Conservation (phyloP, 92 coral and sea anemone species). For the Porites lobata region DNA sequence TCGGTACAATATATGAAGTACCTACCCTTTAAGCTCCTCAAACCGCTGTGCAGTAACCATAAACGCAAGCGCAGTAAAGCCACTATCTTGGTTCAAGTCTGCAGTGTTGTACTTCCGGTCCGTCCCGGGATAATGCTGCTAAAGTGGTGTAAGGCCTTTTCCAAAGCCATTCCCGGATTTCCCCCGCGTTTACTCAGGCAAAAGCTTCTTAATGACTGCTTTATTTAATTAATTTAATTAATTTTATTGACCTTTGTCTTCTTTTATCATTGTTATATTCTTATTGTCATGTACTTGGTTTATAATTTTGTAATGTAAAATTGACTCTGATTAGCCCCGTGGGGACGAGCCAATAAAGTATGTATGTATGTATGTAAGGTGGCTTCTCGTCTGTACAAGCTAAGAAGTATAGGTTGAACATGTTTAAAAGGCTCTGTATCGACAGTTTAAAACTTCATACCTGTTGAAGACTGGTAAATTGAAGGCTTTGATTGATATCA, state of each 20-base stretch:
- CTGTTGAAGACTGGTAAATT: slow-evolving; percentile 43
- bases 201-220: no score
- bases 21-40: slow-evolving; percentile 23
- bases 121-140: slow-evolving; percentile 40
- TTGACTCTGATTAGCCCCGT: no score
- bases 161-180: slow-evolving; percentile 69
- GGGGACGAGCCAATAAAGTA: no score
- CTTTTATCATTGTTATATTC: no score
- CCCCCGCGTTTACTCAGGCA: slow-evolving; percentile 42
- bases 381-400: slow-evolving; percentile 66
- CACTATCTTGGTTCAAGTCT: slow-evolving; percentile 1
- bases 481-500: slow-evolving; percentile 39
- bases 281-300: no score
- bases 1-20: no score
- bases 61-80: slow-evolving; percentile 33
- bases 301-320: no score
- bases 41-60: slow-evolving; percentile 9
- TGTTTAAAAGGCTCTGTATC: slow-evolving; percentile 29
- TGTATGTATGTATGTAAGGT: no score
- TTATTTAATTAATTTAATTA: no score
- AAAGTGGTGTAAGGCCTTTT: slow-evolving; percentile 56
- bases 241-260: no score
- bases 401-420: slow-evolving; percentile 54
- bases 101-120: slow-evolving; percentile 7
- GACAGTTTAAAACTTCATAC: slow-evolving; percentile 54